Conservation (phyloP, 2,113 vertebrate genomes). For the Bufo gargarizans region DNA sequence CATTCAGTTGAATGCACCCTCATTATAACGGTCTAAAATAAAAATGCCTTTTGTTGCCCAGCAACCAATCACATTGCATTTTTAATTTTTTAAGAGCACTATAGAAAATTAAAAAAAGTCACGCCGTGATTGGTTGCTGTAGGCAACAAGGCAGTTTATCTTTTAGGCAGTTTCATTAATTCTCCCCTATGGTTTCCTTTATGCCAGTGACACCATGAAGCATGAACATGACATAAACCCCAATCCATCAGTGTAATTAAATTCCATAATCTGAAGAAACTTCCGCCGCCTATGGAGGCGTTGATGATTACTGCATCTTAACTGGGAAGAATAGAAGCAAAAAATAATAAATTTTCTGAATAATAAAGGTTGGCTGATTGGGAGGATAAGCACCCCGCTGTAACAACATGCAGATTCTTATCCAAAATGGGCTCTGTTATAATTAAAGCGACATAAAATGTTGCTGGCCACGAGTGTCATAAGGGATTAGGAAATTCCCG, state of each 20-base stretch:
- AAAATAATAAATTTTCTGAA: neutral
- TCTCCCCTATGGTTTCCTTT: too few relatives aligned
- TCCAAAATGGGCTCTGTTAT: neutral
- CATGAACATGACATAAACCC: neutral
- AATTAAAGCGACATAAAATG: neutral
- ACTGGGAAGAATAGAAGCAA: neutral
- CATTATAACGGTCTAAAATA: too few relatives aligned
- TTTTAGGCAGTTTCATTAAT: too few relatives aligned
- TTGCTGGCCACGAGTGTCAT: neutral
- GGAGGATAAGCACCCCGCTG: neutral
- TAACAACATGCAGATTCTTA: neutral
- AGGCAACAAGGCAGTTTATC: too few relatives aligned
- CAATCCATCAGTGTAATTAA: constrained; percentile 12
- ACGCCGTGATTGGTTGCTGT: too few relatives aligned
- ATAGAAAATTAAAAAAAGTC: too few relatives aligned
- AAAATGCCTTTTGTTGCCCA: too few relatives aligned
- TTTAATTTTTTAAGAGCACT: too few relatives aligned
- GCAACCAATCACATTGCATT: too few relatives aligned
- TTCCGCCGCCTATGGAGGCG: neutral
- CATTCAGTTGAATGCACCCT: too few relatives aligned
- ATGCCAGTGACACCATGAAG: neutral
- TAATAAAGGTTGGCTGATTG: neutral
- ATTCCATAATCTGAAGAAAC: neutral
- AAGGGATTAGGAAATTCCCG: constrained; percentile 15
- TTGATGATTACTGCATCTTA: neutral